Base-by-base conservation (phyloP, 2,888 invertebrate species). In the Troides aeacus region DNA sequence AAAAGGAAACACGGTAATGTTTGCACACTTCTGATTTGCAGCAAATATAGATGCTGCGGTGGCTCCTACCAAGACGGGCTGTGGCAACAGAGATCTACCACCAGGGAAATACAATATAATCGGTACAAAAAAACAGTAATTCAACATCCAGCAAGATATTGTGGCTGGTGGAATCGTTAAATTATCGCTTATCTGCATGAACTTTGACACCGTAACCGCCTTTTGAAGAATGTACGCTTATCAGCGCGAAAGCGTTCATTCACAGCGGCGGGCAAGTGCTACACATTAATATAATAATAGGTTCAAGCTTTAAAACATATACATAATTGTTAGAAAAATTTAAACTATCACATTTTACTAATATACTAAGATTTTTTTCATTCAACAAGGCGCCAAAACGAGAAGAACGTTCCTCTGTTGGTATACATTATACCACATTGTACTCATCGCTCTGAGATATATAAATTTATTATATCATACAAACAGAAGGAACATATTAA, bases 151-250 rank as follows among this genome's bases (percentile, higher is more conserved):
- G 36, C 21, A 30, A 63, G 74, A 74, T 75, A 74, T 70, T 46
- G 46, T 46, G 72, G 70, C 66, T 70, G 59, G 62, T 61, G 66
- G 72, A 74, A 73, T 74, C 66, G 72, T 68, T 70, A 62, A 70
- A 58, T 23, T 66, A 62, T 50, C 74, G 71, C 76, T 88, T 90
- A 89, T 90, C 88, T 76, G 46, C 68, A 56, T 86, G 88, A 89
- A 85, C 90, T 89, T 87, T 91, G 86, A 82, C 88, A 84, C 76
- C 77, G 75, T 87, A 86, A 84, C 86, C 84, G 85, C 81, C 80
- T 87, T 88, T 30, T 86, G 82, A 78, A 87, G 83, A 84, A 84
- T 85, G 84, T 83, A 86, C 84, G 74, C 81, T 90, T 90, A 90
- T 90, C 89, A 72, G 72, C 71, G 73, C 80, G 74, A 84, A 84